Evolutionary conservation across 2,113 vertebrate species (phyloP).

Genomic region (Sinocyclocheilus maitianheensis): DNA sequence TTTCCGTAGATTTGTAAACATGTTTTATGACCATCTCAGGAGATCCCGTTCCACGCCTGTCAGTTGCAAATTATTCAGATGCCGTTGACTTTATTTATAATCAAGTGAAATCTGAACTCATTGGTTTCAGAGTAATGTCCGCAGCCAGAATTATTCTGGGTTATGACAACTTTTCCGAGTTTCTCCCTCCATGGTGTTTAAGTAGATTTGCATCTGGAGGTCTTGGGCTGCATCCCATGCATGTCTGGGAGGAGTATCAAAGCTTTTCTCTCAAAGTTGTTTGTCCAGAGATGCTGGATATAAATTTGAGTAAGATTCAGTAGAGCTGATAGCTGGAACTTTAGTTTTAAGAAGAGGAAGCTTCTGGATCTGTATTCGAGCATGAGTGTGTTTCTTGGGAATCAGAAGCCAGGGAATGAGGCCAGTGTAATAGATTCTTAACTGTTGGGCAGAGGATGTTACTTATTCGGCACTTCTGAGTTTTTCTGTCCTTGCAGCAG

Average conservation of each 20-base stretch:
- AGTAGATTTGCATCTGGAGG: slow-evolving; percentile 68
- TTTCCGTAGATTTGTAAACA: slow-evolving; percentile 25
- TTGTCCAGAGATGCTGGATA: slow-evolving; percentile 46
- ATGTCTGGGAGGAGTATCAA: slow-evolving; percentile 49
- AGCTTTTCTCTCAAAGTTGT: slow-evolving; percentile 51
- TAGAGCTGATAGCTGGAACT: neutral
- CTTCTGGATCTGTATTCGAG: neutral
- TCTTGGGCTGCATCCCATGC: slow-evolving; percentile 43
- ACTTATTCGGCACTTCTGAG: neutral
- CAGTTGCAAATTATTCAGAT: neutral
- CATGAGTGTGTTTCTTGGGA: slow-evolving; percentile 8
- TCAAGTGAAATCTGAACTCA: slow-evolving; percentile 46
- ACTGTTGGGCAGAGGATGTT: neutral
- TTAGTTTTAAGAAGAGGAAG: slow-evolving; percentile 22
- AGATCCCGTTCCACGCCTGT: neutral
- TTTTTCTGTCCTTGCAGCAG: neutral
- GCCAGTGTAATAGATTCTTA: slow-evolving; percentile 28
- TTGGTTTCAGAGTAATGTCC: slow-evolving; percentile 42
- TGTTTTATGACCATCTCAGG: neutral
- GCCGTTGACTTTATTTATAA: slow-evolving; percentile 33
- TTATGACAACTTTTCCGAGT: slow-evolving; percentile 43
- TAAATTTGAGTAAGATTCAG: slow-evolving; percentile 44
- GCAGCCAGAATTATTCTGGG: slow-evolving; percentile 36
- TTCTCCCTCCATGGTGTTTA: slow-evolving; percentile 48
- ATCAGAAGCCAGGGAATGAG: slow-evolving; percentile 18